Conservation (phyloP, 2,797 vertebrate genomes). For the Picus viridis region DNA sequence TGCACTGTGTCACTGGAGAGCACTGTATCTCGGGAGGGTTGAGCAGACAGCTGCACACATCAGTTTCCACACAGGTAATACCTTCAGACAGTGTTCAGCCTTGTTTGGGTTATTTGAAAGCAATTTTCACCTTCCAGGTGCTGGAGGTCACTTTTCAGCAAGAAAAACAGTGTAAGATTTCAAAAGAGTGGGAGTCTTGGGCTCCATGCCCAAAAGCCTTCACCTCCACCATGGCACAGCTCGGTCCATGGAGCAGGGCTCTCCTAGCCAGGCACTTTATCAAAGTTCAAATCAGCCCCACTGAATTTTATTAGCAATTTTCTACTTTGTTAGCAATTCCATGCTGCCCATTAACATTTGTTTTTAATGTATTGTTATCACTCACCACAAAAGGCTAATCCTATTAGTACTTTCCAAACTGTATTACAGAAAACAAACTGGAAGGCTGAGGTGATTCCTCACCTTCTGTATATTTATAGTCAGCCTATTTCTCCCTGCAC, state of each 20-base stretch:
- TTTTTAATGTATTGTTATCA: conserved; percentile 68
- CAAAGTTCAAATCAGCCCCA: conserved; percentile 45
- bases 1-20: fast-evolving
- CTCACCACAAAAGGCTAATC: conserved; percentile 72
- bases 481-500: neutral
- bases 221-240: neutral
- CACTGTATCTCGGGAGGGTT: fast-evolving
- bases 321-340: conserved; percentile 72
- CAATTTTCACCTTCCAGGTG: neutral
- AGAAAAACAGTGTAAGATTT: neutral
- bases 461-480: neutral
- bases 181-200: neutral
- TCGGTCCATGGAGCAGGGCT: neutral
- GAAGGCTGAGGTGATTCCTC: neutral
- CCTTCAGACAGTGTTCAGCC: neutral
- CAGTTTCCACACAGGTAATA: neutral
- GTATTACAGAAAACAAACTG: conserved; percentile 68
- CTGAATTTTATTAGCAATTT: conserved; percentile 69
- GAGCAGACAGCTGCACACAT: fast-evolving
- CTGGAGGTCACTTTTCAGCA: neutral
- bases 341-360: conserved; percentile 68
- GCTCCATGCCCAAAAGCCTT: fast-evolving
- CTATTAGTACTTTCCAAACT: conserved; percentile 56
- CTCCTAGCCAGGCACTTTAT: neutral
- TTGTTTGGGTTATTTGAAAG: neutral